Base-by-base conservation (phyloP, 2,888 invertebrate genomes). In the Tineola bisselliella region DNA sequence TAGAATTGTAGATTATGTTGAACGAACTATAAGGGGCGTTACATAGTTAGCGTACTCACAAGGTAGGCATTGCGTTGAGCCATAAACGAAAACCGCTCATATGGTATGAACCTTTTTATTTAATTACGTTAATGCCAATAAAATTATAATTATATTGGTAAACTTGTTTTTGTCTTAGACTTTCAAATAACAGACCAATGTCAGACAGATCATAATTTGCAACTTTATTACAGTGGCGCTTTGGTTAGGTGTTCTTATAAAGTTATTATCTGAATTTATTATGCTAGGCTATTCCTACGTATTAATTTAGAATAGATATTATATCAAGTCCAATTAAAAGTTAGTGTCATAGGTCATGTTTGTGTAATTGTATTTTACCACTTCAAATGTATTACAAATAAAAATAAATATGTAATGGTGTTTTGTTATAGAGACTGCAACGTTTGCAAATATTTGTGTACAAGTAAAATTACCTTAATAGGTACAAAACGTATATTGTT, bases 131-230 rank as follows among this genome's bases (percentile, higher is more conserved):
- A 17, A n/a, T 15, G 10, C n/a, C 38, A 48, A 48, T 44, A 75
- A 76, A 77, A 74, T 70, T 65, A 69, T 75, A 73, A 74, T 76
- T 75, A 71, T 67, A 64, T 66, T 2, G 69, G 67, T 69, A 65
- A 77, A 79, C 77, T 71, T 68, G 78, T 77, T 76, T 48, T 71
- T 63, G 64, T 66, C 64, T 71, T 68, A 74, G 73, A 48, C 44
- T 75, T 76, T 73, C 75, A 79, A 77, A 58, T 76, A 71, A 71
- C 74, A 68, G 68, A 69, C 69, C 72, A 73, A 74, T 70, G 74
- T 75, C 70, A 71, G 31, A 33, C 58, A 15, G 5, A 33, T 5
- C 19, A 58, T 54, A 54, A 54, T 33, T 15, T 58, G 33, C 15
- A 58, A 58, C 58, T 58, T 33, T 33, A 58, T 33, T 33, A 54